These are phyloP conservation scores for Lutraria rhynchaena DNA, from an alignment of 1,140 invertebrate species.

Conservation along the genomic window DNA sequence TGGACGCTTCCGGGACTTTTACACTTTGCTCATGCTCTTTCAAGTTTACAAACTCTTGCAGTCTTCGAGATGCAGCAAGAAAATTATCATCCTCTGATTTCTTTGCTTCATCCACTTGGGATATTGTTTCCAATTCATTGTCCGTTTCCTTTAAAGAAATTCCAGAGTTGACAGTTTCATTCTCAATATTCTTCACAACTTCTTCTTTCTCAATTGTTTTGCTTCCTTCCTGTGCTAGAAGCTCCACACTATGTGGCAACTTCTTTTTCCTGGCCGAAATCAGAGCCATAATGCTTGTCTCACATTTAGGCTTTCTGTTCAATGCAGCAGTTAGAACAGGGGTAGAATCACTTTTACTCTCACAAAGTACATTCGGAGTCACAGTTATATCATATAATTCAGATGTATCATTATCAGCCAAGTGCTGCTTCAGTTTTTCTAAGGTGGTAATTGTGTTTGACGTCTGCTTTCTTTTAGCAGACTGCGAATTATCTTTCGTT, in stretches of 20 bases:
- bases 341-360: not conserved
- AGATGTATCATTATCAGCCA: no score
- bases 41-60: not conserved
- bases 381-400: not conserved
- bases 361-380: not conserved
- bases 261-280: not conserved
- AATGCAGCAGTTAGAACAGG: constrained; percentile 24
- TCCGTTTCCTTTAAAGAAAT: not conserved
- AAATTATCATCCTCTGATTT: not conserved
- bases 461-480: not conserved
- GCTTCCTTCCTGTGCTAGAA: not conserved
- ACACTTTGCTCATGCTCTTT: not conserved
- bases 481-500: not conserved
- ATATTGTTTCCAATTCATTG: not conserved
- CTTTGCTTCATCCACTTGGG: no score
- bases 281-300: not conserved
- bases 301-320: constrained; percentile 27
- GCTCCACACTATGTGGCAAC: not conserved
- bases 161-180: not conserved
- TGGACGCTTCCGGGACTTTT: not conserved
- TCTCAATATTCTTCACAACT: not conserved
- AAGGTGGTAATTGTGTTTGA: no score
- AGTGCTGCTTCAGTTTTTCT: no score
- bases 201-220: no score
- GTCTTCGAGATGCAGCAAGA: not conserved